Conservation (phyloP, 2,113 vertebrate species). For the Seriola quinqueradiata region DNA sequence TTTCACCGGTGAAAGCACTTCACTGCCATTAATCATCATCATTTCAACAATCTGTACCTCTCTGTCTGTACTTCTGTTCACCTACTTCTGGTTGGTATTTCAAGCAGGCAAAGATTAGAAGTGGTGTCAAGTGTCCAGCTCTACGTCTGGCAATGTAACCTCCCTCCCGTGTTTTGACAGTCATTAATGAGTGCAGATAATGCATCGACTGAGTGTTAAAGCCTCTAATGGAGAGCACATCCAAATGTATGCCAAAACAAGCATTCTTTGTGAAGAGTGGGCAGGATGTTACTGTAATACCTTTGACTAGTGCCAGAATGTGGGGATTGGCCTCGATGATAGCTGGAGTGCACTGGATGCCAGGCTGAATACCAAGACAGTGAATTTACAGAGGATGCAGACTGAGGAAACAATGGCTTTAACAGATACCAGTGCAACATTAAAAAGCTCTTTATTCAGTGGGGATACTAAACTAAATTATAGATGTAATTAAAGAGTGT, state of each 20-base stretch:
- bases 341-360: conserved; percentile 46
- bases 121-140: conserved; percentile 65
- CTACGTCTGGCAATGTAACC: conserved; percentile 47
- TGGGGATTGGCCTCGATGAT: conserved; percentile 48
- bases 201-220: conserved; percentile 47
- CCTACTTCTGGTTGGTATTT: conserved; percentile 54
- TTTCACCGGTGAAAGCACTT: conserved; percentile 40
- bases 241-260: conserved; percentile 65
- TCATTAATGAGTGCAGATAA: conserved; percentile 73
- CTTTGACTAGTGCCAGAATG: conserved; percentile 50
- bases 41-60: conserved; percentile 25
- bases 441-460: background rate
- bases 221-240: conserved; percentile 63
- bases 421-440: conserved; percentile 33
- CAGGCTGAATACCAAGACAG: conserved; percentile 67
- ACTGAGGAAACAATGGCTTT: conserved; percentile 51
- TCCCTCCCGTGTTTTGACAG: conserved; percentile 72
- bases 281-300: conserved; percentile 68
- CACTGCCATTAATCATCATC: conserved; percentile 37
- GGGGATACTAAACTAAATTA: background rate
- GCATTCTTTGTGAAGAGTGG: conserved; percentile 62
- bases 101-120: conserved; percentile 57
- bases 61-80: conserved; percentile 41
- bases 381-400: conserved; percentile 51
- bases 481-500: background rate